A percentile compares a stretch with the other conserved stretches of the same genome.
phyloP scores from a whole-genome alignment of 2,113 vertebrate species.

The Psephotus haematonotus region DNA sequence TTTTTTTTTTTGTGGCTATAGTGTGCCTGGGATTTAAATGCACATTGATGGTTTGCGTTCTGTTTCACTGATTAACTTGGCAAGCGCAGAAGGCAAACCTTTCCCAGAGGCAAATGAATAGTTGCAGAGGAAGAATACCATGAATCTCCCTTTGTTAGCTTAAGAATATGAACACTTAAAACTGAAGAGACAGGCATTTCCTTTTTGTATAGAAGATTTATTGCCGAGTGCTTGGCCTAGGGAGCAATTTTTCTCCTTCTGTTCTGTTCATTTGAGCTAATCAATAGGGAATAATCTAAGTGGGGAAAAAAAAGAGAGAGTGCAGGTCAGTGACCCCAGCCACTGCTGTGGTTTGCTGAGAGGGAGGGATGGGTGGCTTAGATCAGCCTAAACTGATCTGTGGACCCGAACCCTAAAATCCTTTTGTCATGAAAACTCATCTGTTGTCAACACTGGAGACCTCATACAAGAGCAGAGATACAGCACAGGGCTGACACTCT shows the following conservation, averaged over 20 bases:
- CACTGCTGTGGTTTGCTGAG: not conserved
- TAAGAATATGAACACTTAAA: not conserved
- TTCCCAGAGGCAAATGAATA: not conserved
- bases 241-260: not conserved
- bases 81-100: not conserved
- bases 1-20: not conserved
- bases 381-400: not conserved
- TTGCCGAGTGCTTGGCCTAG: not conserved
- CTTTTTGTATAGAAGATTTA: not conserved
- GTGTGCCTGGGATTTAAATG: not conserved
- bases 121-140: not conserved
- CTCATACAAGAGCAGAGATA: not conserved
- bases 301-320: not conserved
- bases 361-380: not conserved
- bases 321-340: not conserved
- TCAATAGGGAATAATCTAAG: not conserved
- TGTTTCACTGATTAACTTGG: constrained; percentile 6
- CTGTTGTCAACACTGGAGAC: not conserved
- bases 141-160: constrained; percentile 9
- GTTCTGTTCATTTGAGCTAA: not conserved
- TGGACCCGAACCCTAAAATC: not conserved
- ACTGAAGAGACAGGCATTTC: constrained; percentile 1
- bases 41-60: not conserved
- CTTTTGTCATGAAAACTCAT: not conserved
- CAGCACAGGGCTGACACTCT: fast-evolving